Percentiles rank a stretch among this genome's conserved stretches.
Conservation (phyloP, 2,888 invertebrate genomes). For the Branchellion lobata region DNA sequence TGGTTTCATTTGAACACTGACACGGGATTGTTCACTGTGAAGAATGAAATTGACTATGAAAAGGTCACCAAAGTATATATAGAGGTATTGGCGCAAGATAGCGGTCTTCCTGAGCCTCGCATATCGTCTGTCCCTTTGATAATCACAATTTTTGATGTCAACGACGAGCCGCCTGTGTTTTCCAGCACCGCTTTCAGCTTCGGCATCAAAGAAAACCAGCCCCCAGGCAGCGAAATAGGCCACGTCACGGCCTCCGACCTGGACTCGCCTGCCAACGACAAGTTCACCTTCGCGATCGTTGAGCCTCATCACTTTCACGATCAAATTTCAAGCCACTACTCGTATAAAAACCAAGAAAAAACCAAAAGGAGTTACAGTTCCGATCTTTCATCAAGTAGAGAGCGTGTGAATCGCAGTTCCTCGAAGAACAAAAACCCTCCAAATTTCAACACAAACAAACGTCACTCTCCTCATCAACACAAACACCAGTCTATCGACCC, state of each 20-base stretch:
- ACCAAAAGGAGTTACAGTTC: too few species aligned
- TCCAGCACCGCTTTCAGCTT: conserved; percentile 36
- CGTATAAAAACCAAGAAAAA: not conserved
- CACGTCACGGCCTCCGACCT: conserved; percentile 43
- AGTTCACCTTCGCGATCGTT: conserved; percentile 41
- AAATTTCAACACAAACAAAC: not conserved
- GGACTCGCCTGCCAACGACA: conserved; percentile 42
- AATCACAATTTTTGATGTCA: conserved; percentile 43
- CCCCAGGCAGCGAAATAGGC: conserved; percentile 46
- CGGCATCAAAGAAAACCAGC: conserved; percentile 43
- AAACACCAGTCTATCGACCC: conserved; percentile 20
- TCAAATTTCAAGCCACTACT: not conserved
- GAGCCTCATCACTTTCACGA: not conserved
- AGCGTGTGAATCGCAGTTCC: too few species aligned
- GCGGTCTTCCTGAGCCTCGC: conserved; percentile 32
- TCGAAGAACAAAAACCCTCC: not conserved
- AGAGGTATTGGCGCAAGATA: conserved; percentile 42
- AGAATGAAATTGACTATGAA: conserved; percentile 42
- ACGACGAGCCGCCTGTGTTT: conserved; percentile 47
- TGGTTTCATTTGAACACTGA: conserved; percentile 14
- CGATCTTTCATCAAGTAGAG: too few species aligned
- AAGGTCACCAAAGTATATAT: conserved; percentile 36
- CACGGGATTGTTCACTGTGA: conserved; percentile 8
- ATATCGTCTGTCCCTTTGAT: conserved; percentile 40
- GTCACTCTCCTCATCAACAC: not conserved